A percentile compares a stretch with the other conserved stretches of the same genome.
These are phyloP conservation scores for Achatina immaculata DNA, from an alignment of 1,140 invertebrate species.

Conservation along the genomic window DNA sequence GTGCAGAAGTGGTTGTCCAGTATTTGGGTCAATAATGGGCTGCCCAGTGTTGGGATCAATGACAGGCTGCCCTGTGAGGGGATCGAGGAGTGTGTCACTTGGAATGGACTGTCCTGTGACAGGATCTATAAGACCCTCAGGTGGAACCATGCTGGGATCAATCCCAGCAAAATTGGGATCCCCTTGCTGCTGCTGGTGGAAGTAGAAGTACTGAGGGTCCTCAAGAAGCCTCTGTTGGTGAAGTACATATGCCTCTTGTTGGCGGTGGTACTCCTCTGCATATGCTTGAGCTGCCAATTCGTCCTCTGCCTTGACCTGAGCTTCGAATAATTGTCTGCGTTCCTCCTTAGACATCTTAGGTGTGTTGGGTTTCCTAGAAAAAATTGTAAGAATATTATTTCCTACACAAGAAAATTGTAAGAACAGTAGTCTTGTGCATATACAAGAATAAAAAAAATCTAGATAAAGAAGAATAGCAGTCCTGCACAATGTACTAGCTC, in stretches of 20 bases:
- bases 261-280: constrained; percentile 55
- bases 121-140: constrained; percentile 22
- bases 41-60: constrained; percentile 30
- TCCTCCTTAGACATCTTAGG: constrained; percentile 77
- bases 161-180: neutral
- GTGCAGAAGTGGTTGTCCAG: neutral
- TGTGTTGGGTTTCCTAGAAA: constrained; percentile 42
- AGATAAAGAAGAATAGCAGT: neutral
- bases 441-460: neutral
- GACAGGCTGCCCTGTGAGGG: constrained; percentile 8
- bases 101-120: constrained; percentile 23
- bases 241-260: constrained; percentile 45
- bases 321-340: constrained; percentile 82
- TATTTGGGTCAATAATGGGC: constrained; percentile 30
- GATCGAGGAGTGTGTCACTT: constrained; percentile 13
- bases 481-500: no score
- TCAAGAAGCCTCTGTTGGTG: constrained; percentile 32
- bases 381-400: constrained; percentile 2
- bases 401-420: constrained; percentile 9
- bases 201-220: constrained; percentile 34
- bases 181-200: constrained; percentile 20
- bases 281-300: constrained; percentile 52
- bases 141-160: constrained; percentile 26
- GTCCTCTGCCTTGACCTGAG: constrained; percentile 80
- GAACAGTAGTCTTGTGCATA: neutral